Percentiles rank a stretch among this genome's conserved stretches.
These are phyloP conservation scores for Dicerorhinus sumatrensis DNA, from an alignment of 2,113 vertebrate species.

Conservation along the genomic window DNA sequence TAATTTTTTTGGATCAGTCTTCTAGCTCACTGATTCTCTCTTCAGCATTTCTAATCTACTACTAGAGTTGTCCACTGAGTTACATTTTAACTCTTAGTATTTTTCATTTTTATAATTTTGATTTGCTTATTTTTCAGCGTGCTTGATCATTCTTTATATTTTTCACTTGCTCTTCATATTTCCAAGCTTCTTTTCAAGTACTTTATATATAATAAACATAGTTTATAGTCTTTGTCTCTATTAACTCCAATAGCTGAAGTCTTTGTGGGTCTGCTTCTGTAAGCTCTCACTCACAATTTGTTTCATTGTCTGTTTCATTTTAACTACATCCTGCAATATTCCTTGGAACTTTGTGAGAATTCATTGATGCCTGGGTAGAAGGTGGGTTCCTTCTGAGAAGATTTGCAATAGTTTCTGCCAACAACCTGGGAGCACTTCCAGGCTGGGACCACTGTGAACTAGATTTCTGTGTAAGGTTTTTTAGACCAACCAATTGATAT, in stretches of 20 bases:
- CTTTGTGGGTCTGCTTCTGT: background rate
- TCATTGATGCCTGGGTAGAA: background rate
- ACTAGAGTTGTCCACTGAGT: background rate
- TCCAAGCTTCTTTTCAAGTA: background rate
- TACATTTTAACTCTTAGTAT: background rate
- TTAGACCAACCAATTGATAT: background rate
- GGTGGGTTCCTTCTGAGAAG: background rate
- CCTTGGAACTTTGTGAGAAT: background rate
- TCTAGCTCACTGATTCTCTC: background rate
- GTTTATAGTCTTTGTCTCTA: background rate
- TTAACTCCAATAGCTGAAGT: background rate
- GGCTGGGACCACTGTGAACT: background rate
- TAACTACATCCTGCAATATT: background rate
- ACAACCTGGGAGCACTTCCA: background rate
- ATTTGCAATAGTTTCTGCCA: background rate
- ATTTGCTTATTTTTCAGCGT: constrained; percentile 1
- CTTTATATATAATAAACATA: background rate
- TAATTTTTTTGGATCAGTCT: background rate
- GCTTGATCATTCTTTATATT: background rate
- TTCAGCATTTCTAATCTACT: background rate
- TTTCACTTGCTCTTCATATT: background rate
- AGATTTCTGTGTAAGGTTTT: background rate
- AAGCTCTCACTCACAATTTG: background rate
- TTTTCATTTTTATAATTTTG: constrained; percentile 8
- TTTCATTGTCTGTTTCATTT: background rate